phyloP scores from a whole-genome alignment of 2,888 invertebrate genomes.

The Brachyopa scutellaris region DNA sequence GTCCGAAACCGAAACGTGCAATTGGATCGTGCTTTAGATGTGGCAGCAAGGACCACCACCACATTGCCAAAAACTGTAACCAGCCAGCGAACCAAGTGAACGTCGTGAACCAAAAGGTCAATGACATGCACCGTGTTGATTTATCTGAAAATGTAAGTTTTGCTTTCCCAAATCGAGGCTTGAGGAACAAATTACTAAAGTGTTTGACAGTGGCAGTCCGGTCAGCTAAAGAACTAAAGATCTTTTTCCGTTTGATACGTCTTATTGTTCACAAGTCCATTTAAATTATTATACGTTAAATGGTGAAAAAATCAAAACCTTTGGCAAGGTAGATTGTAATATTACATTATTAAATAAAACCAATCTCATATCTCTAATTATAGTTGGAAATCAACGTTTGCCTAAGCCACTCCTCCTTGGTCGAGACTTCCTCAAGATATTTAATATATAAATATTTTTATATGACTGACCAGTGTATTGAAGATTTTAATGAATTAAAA shows the following conservation, averaged over 20 bases:
- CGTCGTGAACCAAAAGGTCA: not conserved
- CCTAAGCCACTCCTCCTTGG: not conserved
- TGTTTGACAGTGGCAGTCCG: conserved; percentile 3
- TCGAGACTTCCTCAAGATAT: not conserved
- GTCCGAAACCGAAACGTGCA: not conserved
- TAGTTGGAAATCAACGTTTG: not conserved
- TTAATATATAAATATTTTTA: not conserved
- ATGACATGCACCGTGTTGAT: not conserved
- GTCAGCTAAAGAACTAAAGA: not conserved
- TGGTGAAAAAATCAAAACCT: not conserved
- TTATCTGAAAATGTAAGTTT: not conserved
- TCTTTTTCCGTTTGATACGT: not conserved
- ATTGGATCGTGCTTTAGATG: conserved; percentile 1
- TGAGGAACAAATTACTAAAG: not conserved
- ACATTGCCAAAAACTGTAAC: not conserved
- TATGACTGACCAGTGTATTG: not conserved
- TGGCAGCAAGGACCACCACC: not conserved
- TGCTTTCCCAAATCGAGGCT: not conserved
- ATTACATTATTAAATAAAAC: conserved; percentile 2
- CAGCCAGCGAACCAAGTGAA: not conserved
- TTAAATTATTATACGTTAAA: not conserved
- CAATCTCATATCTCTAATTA: not conserved
- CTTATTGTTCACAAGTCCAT: not conserved
- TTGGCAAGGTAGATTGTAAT: not conserved
- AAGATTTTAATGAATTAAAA: not conserved